A percentile compares a stretch with the other conserved stretches of the same genome.
Evolutionary conservation across 2,797 vertebrate species (phyloP).

Genomic region (Poeciliopsis paucimaculata): DNA sequence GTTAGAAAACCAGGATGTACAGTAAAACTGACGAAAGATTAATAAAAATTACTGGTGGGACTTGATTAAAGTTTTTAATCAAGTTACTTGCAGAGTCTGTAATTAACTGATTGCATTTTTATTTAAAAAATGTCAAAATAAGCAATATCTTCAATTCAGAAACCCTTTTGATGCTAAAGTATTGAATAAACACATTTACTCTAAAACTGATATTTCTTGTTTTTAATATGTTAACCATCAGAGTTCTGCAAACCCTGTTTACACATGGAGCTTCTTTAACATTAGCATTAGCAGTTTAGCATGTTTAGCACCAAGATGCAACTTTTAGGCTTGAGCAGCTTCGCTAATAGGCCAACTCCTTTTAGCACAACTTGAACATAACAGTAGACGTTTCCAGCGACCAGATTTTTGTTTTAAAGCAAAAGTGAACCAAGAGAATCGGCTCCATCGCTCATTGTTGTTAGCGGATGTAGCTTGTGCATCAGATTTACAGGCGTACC

Average conservation of each 20-base stretch:
- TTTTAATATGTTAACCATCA: neutral
- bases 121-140: neutral
- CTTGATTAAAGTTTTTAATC: too few species aligned
- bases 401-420: neutral
- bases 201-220: neutral
- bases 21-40: neutral
- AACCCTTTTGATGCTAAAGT: neutral
- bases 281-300: neutral
- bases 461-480: too few species aligned
- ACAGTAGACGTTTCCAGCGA: neutral
- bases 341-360: neutral
- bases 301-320: neutral
- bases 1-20: neutral
- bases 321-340: neutral
- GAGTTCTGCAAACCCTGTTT: neutral
- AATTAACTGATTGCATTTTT: too few species aligned
- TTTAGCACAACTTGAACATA: neutral
- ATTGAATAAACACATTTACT: neutral
- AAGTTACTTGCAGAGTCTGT: too few species aligned
- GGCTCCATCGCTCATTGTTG: too few species aligned
- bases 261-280: neutral
- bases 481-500: too few species aligned
- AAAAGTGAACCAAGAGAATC: too few species aligned
- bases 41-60: neutral
- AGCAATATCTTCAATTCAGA: neutral